Conservation (phyloP, 2,888 invertebrate species). For the Brachylomia viminalis region DNA sequence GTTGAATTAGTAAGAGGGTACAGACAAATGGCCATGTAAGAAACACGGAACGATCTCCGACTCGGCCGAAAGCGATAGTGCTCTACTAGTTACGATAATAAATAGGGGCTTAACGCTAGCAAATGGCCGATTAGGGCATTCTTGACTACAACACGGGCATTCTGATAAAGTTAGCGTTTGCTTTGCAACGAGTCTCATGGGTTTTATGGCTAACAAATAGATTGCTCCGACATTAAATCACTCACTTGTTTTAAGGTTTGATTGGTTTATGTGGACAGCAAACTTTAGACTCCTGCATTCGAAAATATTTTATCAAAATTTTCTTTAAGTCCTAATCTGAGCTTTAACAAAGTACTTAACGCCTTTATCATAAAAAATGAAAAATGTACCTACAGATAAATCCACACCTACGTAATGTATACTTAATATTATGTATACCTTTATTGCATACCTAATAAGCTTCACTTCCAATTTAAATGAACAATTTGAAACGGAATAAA, state of each 20-base stretch:
- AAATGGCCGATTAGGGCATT: slow-evolving; percentile 87
- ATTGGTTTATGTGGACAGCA: slow-evolving; percentile 16
- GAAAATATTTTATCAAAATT: background rate
- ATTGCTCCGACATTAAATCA: slow-evolving; percentile 80
- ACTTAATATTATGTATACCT: background rate
- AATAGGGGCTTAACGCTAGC: slow-evolving; percentile 85
- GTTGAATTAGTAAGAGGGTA: slow-evolving; percentile 88
- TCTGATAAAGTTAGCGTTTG: slow-evolving; percentile 87
- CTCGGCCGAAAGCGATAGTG: slow-evolving; percentile 85
- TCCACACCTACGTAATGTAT: slow-evolving; percentile 13
- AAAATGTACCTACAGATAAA: background rate
- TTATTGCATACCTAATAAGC: slow-evolving; percentile 7
- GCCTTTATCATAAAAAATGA: background rate
- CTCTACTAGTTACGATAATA: slow-evolving; percentile 87
- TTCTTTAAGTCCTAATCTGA: background rate
- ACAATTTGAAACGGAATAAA: slow-evolving; percentile 46
- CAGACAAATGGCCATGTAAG: slow-evolving; percentile 83
- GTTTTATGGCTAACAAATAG: slow-evolving; percentile 80
- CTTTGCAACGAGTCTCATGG: slow-evolving; percentile 83
- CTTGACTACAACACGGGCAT: slow-evolving; percentile 86
- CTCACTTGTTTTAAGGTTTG: slow-evolving; percentile 65
- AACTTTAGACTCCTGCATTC: slow-evolving; percentile 16
- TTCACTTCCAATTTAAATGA: slow-evolving; percentile 21
- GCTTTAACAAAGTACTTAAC: background rate
- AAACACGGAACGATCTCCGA: slow-evolving; percentile 82